Evolutionary conservation across 2,113 vertebrate genomes (phyloP), one percentile per base, ranked within the genome.

Genomic region (Erpornis zantholeuca): DNA sequence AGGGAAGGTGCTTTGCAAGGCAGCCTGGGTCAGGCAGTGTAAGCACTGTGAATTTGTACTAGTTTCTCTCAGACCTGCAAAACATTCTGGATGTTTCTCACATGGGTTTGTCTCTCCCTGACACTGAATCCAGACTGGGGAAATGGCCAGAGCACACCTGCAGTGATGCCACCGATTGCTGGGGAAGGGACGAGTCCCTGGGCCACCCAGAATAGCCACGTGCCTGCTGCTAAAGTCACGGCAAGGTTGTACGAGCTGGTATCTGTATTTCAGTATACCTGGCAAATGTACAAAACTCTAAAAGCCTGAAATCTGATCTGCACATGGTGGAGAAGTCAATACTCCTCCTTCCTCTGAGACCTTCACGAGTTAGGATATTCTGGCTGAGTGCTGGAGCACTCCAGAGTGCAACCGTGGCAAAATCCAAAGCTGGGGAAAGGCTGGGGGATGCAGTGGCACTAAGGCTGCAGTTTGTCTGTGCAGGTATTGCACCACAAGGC

Each of bases 241-340:
- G 25, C 53, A 97, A 97, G 97, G 96, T 95, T 87, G 91, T 38
- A n/a, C 12, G 49, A 81, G 84, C 95, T 89, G 78, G 18, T 76
- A 10, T 96, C 92, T 88, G 78, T 83, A 64, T 96, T 93, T 93
- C 94, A 88, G 89, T 61, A 84, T 84, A 87, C 83, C 91, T 96
- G 95, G 95, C 94, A 95, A 80, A 86, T n/a, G 75, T 82, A 92
- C 96, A 96, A 88, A 94, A 79, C 78, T 96, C 87, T 96, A 82
- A 96, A 95, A 97, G 94, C 94, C 90, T 97, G 96, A 96, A 91
- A 95, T 95, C 31, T 89, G 94, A 96, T 91, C 93, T 87, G 79
- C 59, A 77, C 65, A 42, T 29, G 88, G 82, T 88, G 78, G 69
- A 93, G 80, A 82, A 97, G 95, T 95, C 92, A 93, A 92, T 96